Evolutionary conservation across 2,113 vertebrate species (phyloP).

Genomic region (Dendropsophus ebraccatus): DNA sequence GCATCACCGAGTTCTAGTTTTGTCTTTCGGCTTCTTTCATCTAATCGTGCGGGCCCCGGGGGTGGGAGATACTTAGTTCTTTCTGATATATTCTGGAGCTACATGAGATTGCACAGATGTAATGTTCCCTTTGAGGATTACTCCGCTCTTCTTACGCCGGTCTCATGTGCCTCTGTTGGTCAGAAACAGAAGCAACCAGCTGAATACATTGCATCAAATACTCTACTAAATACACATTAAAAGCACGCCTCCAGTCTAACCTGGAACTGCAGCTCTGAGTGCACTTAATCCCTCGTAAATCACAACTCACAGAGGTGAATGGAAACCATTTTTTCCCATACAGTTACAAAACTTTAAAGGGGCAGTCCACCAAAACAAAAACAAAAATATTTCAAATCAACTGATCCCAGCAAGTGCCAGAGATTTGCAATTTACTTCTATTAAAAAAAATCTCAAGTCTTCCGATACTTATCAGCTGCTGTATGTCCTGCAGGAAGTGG

Average conservation of each 20-base stretch:
- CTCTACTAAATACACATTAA: not conserved
- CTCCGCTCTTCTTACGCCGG: not conserved
- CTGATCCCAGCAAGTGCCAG: too few species aligned
- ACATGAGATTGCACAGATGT: not conserved
- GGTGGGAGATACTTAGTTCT: not conserved
- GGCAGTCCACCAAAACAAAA: too few species aligned
- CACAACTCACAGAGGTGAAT: not conserved
- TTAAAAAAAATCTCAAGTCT: too few species aligned
- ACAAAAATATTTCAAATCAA: too few species aligned
- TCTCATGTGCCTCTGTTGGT: conserved; percentile 10
- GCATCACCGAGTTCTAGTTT: not conserved
- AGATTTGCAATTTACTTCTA: too few species aligned
- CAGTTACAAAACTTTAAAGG: too few species aligned
- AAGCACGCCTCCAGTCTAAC: not conserved
- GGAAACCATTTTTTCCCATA: too few species aligned
- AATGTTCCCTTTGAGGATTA: not conserved
- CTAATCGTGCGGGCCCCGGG: not conserved
- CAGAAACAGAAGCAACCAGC: not conserved
- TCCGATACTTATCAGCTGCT: too few species aligned
- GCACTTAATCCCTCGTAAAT: not conserved
- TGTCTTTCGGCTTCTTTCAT: not conserved
- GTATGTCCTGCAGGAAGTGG: too few species aligned
- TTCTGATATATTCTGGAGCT: not conserved
- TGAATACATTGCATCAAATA: not conserved
- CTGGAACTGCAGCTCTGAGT: not conserved